Conservation (phyloP, 2,113 vertebrate genomes). For the Oreochromis spilurus region DNA sequence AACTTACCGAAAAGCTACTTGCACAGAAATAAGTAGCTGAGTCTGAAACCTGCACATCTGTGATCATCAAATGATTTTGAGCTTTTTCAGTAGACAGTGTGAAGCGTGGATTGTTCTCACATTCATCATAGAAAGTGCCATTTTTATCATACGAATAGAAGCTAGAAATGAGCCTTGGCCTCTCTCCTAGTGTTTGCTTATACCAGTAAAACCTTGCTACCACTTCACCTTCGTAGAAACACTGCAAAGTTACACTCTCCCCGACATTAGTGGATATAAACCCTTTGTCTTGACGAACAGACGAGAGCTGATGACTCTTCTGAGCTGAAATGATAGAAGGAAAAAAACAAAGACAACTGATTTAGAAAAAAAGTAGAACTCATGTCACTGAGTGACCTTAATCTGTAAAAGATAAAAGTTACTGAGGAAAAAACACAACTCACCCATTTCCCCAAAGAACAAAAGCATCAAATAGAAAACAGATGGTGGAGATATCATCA, state of each 20-base stretch:
- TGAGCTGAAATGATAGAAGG: background rate
- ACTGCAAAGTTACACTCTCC: background rate
- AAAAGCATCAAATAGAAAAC: background rate
- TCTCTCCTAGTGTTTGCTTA: fast-evolving
- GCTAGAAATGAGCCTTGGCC: background rate
- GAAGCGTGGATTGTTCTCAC: background rate
- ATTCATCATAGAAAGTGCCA: background rate
- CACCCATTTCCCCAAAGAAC: background rate
- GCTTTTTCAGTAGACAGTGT: background rate
- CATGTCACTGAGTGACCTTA: fast-evolving
- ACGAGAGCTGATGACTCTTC: background rate
- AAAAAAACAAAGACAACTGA: background rate
- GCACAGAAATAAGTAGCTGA: conserved; percentile 17
- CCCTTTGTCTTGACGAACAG: fast-evolving
- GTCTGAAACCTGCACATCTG: background rate
- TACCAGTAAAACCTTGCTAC: conserved; percentile 2
- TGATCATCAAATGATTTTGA: background rate
- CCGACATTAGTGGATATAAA: background rate
- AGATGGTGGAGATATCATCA: background rate
- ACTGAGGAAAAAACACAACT: background rate
- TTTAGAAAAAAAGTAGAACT: fast-evolving
- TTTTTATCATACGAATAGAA: background rate
- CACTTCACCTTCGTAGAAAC: background rate
- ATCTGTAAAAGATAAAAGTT: background rate
- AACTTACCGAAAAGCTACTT: fast-evolving